phyloP scores from a whole-genome alignment of 2,797 vertebrate genomes.

The Pseudopleuronectes americanus region DNA sequence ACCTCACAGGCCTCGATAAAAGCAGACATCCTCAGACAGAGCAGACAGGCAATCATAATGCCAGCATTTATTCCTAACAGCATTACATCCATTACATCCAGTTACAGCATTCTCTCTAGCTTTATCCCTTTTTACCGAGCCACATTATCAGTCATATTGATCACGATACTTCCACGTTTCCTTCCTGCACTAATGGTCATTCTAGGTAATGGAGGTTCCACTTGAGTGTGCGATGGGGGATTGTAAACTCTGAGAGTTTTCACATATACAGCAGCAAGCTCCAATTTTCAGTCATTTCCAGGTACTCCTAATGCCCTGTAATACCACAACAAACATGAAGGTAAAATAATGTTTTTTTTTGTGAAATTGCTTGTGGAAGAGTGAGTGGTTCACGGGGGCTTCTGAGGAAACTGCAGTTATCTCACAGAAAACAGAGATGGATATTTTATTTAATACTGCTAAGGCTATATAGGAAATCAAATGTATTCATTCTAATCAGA shows the following conservation, averaged over 20 bases:
- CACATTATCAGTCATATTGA: slow-evolving; percentile 31
- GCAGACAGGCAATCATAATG: slow-evolving; percentile 23
- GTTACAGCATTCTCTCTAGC: slow-evolving; percentile 1
- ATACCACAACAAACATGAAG: slow-evolving; percentile 18
- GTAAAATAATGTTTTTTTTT: slow-evolving; percentile 23
- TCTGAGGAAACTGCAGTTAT: background rate
- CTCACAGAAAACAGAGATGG: slow-evolving; percentile 15
- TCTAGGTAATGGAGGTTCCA: slow-evolving; percentile 26
- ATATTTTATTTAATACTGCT: background rate
- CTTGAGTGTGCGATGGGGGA: slow-evolving; percentile 19
- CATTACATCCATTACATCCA: slow-evolving; percentile 33
- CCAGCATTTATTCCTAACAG: slow-evolving; percentile 21
- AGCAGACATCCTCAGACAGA: slow-evolving; percentile 7
- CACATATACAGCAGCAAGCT: background rate
- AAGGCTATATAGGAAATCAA: background rate
- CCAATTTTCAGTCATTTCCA: slow-evolving; percentile 27
- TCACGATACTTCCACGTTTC: slow-evolving; percentile 30
- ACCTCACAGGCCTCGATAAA: slow-evolving; percentile 6
- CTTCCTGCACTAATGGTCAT: slow-evolving; percentile 31
- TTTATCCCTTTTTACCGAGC: background rate
- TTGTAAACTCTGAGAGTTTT: slow-evolving; percentile 16
- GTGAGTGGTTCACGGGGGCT: slow-evolving; percentile 1
- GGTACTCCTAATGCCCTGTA: slow-evolving; percentile 29
- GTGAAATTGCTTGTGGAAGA: slow-evolving; percentile 2
- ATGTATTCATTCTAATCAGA: background rate